Evolutionary conservation across 1,140 invertebrate species (phyloP).

Genomic region (Conus betulinus): DNA sequence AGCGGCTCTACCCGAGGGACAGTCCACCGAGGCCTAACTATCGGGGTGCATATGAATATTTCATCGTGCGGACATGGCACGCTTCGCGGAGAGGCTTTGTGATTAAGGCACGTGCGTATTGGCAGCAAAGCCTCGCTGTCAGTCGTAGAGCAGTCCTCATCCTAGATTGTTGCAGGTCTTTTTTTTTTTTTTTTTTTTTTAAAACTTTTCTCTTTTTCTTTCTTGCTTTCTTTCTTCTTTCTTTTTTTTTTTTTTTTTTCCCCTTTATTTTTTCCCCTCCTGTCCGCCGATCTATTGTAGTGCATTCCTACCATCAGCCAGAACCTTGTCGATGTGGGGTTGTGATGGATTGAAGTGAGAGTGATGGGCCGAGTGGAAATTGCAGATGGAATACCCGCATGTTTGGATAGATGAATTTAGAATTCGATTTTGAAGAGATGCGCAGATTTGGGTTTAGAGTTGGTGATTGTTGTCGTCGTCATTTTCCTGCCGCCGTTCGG

Average conservation of each 20-base stretch:
- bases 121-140: not conserved
- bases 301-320: not conserved
- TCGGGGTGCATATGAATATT: constrained; percentile 22
- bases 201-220: not conserved
- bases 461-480: no score
- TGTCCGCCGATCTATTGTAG: not conserved
- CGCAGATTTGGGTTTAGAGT: not conserved
- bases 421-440: not conserved
- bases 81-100: constrained; percentile 1
- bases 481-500: no score
- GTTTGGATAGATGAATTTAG: not conserved
- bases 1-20: constrained; percentile 2
- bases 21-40: constrained; percentile 7
- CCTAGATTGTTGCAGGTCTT: not conserved
- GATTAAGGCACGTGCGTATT: constrained; percentile 10
- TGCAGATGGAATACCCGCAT: not conserved
- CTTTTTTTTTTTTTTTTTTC: not conserved
- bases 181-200: not conserved
- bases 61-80: constrained; percentile 13
- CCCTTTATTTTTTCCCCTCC: not conserved
- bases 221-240: not conserved
- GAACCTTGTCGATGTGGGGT: not conserved
- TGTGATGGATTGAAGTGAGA: not conserved
- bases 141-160: not conserved
- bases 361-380: not conserved